phyloP scores from a whole-genome alignment of 2,888 invertebrate species.

The Ophion costatus region DNA sequence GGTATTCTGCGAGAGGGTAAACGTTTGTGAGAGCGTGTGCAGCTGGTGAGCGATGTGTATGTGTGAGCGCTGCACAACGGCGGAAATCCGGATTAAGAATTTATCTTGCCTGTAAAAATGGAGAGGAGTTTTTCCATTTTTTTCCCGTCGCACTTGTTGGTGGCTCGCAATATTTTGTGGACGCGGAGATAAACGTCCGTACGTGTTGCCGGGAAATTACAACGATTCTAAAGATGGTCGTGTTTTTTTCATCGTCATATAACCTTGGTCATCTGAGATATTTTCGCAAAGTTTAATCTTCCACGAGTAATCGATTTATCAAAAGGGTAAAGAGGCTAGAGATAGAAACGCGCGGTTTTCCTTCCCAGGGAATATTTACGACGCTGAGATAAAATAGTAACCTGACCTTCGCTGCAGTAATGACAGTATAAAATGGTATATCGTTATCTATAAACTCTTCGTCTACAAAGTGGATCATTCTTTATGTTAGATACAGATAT shows the following conservation, averaged over 20 bases:
- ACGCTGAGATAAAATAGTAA: conserved; percentile 44
- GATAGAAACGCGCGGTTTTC: conserved; percentile 26
- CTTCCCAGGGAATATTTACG: conserved; percentile 41
- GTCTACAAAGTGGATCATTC: neutral
- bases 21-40: neutral
- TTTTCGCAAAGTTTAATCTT: conserved; percentile 47
- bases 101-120: conserved; percentile 40
- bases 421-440: conserved; percentile 24
- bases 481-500: neutral
- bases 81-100: conserved; percentile 60
- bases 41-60: neutral
- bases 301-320: conserved; percentile 39
- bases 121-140: neutral
- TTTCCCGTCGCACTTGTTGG: conserved; percentile 3
- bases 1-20: neutral
- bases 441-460: conserved; percentile 2
- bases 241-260: neutral
- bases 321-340: conserved; percentile 21
- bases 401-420: conserved; percentile 17
- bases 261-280: conserved; percentile 17
- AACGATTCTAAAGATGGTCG: neutral
- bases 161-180: neutral
- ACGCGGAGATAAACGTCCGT: neutral
- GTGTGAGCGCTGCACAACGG: conserved; percentile 12
- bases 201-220: neutral